Percentiles rank a stretch among this genome's conserved stretches.
Evolutionary conservation across 2,113 vertebrate species (phyloP).

Genomic region (Taurulus bubalis): DNA sequence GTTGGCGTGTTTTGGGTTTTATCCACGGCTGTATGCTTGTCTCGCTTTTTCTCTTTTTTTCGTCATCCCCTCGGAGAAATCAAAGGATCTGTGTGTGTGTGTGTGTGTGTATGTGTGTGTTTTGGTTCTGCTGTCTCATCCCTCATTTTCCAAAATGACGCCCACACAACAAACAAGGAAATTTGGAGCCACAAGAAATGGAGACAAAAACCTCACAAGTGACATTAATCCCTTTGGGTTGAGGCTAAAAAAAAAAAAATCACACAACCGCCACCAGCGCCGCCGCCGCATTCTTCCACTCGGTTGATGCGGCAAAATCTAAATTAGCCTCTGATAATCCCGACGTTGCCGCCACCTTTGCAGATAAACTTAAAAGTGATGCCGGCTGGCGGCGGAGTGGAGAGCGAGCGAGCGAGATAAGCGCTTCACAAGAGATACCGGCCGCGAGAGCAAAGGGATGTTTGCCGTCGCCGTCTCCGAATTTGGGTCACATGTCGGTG

Average conservation of each 20-base stretch:
- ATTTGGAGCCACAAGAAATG: slow-evolving; percentile 8
- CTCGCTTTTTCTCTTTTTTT: slow-evolving; percentile 30
- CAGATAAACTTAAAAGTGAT: slow-evolving; percentile 40
- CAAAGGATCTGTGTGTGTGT: slow-evolving; percentile 11
- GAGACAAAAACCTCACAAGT: slow-evolving; percentile 28
- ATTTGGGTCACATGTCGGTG: slow-evolving; percentile 43
- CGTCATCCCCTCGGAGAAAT: slow-evolving; percentile 37
- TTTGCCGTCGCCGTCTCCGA: slow-evolving; percentile 25
- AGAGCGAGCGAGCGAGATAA: slow-evolving; percentile 16
- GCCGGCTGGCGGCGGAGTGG: slow-evolving; percentile 34
- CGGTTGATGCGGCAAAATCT: slow-evolving; percentile 32
- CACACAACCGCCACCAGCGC: neutral
- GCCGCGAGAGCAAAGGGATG: slow-evolving; percentile 26
- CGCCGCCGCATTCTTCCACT: slow-evolving; percentile 24
- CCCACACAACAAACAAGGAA: slow-evolving; percentile 20
- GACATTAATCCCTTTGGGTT: slow-evolving; percentile 42
- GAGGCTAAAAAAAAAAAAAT: slow-evolving; percentile 11
- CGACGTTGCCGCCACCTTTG: slow-evolving; percentile 32
- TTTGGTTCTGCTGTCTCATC: slow-evolving; percentile 18
- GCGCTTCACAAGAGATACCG: slow-evolving; percentile 24
- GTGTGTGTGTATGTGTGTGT: neutral
- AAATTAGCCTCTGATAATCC: slow-evolving; percentile 47
- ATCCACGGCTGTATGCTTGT: slow-evolving; percentile 24
- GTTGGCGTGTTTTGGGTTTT: slow-evolving; percentile 39
- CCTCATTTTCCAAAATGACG: slow-evolving; percentile 13